Evolutionary conservation across 2,113 vertebrate species (phyloP).

Genomic region (Bostrychus sinensis): DNA sequence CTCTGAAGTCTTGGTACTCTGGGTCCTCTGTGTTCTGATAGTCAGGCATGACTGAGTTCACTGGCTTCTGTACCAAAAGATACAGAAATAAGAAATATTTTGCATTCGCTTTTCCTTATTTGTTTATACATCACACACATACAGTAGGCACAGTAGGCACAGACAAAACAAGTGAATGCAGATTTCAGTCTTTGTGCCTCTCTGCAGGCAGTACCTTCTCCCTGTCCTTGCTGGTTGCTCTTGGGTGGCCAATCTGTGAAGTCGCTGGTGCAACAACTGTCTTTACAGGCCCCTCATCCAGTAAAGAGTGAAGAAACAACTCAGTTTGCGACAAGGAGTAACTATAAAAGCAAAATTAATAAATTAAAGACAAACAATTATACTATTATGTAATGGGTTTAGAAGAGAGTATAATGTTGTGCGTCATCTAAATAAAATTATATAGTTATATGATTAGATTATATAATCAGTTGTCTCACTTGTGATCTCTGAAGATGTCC

Average conservation of each 20-base stretch:
- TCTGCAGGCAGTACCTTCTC: constrained; percentile 60
- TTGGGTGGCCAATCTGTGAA: constrained; percentile 74
- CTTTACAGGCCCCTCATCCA: constrained; percentile 90
- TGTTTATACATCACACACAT: not conserved
- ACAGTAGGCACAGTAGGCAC: no score
- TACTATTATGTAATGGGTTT: not conserved
- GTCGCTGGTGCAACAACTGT: constrained; percentile 88
- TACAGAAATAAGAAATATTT: not conserved
- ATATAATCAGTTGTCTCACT: constrained; percentile 79
- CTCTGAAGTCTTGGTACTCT: constrained; percentile 90
- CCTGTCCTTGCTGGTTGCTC: constrained; percentile 73
- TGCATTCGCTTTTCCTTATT: not conserved
- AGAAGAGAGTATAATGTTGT: no score
- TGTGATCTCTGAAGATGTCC: constrained; percentile 94
- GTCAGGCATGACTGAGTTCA: not conserved
- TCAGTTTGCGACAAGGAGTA: constrained; percentile 90
- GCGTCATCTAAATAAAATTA: no score
- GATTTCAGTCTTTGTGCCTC: not conserved
- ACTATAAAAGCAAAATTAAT: constrained; percentile 68
- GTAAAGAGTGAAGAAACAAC: constrained; percentile 87
- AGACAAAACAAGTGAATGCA: no score
- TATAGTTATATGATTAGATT: not conserved
- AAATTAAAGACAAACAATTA: not conserved
- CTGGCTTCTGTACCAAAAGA: constrained; percentile 47
- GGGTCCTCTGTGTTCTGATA: constrained; percentile 92